Evolutionary conservation across 30 jellyfish, hydroid and myxozoan species (phyloP).

Genomic region (Clytia hemisphaerica): DNA sequence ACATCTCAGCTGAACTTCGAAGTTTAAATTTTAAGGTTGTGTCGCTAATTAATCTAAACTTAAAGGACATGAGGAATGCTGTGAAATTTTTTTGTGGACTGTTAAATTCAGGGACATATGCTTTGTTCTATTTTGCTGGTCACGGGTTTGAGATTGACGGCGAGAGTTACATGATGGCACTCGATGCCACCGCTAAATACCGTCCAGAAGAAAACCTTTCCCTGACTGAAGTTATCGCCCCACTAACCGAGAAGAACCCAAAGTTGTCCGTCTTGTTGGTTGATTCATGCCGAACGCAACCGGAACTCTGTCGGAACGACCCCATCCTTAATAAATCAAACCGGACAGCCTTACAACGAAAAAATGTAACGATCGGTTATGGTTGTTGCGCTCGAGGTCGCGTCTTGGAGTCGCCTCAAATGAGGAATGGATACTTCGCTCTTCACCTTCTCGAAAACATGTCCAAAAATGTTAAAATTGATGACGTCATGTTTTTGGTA

Average conservation of each 20-base stretch:
- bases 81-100: constrained; percentile 44
- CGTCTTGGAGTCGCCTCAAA: constrained; percentile 75
- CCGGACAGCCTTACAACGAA: constrained; percentile 30
- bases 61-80: constrained; percentile 58
- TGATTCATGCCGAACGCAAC: constrained; percentile 79
- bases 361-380: constrained; percentile 69
- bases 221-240: constrained; percentile 36
- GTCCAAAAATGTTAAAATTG: constrained; percentile 43
- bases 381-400: constrained; percentile 91
- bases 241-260: constrained; percentile 33
- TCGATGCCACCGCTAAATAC: constrained; percentile 66
- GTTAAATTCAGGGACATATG: constrained; percentile 54
- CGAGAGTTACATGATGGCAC: constrained; percentile 82
- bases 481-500: constrained; percentile 62
- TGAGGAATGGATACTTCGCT: constrained; percentile 73
- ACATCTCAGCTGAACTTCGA: constrained; percentile 54
- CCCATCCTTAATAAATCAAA: constrained; percentile 46
- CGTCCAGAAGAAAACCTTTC: constrained; percentile 43
- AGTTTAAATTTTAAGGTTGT: constrained; percentile 73
- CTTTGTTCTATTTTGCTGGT: constrained; percentile 85
- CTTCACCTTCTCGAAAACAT: constrained; percentile 43
- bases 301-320: constrained; percentile 38
- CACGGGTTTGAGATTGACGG: constrained; percentile 85
- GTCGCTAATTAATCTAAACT: constrained; percentile 49
- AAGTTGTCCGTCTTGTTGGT: constrained; percentile 61